Conservation (phyloP, 2,113 vertebrate genomes). For the Epinephelus moara region DNA sequence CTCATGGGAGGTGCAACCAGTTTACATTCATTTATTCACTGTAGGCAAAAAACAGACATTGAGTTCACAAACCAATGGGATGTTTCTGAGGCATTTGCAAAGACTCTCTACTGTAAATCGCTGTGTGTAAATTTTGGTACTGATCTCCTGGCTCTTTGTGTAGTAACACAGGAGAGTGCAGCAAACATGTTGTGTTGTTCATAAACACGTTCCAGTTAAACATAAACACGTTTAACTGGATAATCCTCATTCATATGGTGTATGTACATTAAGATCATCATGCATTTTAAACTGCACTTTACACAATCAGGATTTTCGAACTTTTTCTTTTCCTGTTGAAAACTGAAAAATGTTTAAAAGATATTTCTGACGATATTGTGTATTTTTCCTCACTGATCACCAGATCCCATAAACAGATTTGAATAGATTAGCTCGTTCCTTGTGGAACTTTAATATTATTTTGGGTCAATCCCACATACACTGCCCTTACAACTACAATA, state of each 20-base stretch:
- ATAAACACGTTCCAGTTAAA: neutral
- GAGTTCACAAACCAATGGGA: conserved; percentile 30
- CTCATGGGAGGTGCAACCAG: conserved; percentile 64
- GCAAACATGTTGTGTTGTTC: neutral
- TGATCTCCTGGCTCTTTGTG: conserved; percentile 17
- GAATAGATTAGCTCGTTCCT: neutral
- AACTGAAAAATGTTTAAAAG: neutral
- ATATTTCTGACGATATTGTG: neutral
- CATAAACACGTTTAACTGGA: neutral
- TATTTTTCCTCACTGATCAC: neutral
- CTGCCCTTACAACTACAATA: neutral
- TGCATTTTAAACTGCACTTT: neutral
- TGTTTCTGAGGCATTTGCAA: conserved; percentile 37
- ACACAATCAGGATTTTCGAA: neutral
- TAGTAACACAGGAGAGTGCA: conserved; percentile 1
- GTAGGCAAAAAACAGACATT: conserved; percentile 6
- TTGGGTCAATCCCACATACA: neutral
- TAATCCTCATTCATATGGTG: neutral
- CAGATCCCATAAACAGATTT: neutral
- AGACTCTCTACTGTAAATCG: conserved; percentile 30
- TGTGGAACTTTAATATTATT: neutral
- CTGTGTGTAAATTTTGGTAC: neutral
- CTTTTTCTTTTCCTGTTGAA: neutral
- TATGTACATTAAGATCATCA: neutral
- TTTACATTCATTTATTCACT: conserved; percentile 68